Evolutionary conservation across 2,888 invertebrate species (phyloP).

Genomic region (Cryptophagus acutangulus): DNA sequence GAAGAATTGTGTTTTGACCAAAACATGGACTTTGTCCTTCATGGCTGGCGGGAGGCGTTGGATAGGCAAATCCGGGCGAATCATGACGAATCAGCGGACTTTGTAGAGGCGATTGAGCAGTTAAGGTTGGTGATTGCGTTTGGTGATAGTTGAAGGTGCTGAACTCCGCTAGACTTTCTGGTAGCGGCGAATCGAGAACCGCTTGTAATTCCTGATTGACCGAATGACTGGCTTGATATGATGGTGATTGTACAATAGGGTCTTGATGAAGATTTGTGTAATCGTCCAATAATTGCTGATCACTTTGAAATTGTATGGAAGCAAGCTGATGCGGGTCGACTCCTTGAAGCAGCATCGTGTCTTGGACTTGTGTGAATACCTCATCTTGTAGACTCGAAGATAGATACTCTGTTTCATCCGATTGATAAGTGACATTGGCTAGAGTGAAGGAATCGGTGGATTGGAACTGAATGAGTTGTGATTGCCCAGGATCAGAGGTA

Average conservation of each 20-base stretch:
- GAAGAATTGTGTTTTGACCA: slow-evolving; percentile 44
- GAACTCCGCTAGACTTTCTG: slow-evolving; percentile 77
- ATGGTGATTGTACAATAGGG: slow-evolving; percentile 50
- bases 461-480: slow-evolving; percentile 56
- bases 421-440: slow-evolving; percentile 59
- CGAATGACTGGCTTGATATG: slow-evolving; percentile 47
- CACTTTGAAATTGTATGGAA: slow-evolving; percentile 47
- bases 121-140: slow-evolving; percentile 49
- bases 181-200: slow-evolving; percentile 70
- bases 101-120: slow-evolving; percentile 58
- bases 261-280: slow-evolving; percentile 59
- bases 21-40: slow-evolving; percentile 67
- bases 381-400: slow-evolving; percentile 69
- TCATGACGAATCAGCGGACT: slow-evolving; percentile 59
- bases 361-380: slow-evolving; percentile 68
- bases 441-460: slow-evolving; percentile 59
- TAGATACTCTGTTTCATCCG: slow-evolving; percentile 59
- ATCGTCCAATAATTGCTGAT: slow-evolving; percentile 56
- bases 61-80: slow-evolving; percentile 76
- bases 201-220: slow-evolving; percentile 72
- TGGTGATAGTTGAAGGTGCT: slow-evolving; percentile 61
- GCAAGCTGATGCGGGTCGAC: slow-evolving; percentile 58
- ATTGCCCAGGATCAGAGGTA: slow-evolving; percentile 64
- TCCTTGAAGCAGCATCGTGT: slow-evolving; percentile 64
- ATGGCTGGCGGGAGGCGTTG: slow-evolving; percentile 84